phyloP scores from a whole-genome alignment of 92 coral and sea anemone species.

The Pocillopora meandrina region DNA sequence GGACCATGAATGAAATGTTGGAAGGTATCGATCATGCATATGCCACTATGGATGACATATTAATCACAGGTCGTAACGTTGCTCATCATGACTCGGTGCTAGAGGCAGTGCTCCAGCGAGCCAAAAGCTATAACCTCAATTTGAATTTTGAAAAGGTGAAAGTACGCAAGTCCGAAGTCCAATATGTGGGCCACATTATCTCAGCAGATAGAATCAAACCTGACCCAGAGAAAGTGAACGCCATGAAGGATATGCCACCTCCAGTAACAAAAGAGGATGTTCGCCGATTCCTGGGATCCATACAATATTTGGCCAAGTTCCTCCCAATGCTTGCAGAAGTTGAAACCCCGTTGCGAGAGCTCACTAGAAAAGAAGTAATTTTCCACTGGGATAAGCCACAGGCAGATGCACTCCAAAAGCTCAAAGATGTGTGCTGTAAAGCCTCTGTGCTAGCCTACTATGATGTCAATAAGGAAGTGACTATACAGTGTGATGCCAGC shows the following conservation, averaged over 20 bases:
- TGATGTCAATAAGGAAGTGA: slow-evolving; percentile 49
- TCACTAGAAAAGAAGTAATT: slow-evolving; percentile 43
- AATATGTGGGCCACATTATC: slow-evolving; percentile 58
- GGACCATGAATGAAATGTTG: slow-evolving; percentile 39
- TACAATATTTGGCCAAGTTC: slow-evolving; percentile 53
- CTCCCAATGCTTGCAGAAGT: slow-evolving; percentile 48
- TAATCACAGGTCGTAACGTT: slow-evolving; percentile 50
- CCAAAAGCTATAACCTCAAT: slow-evolving; percentile 45
- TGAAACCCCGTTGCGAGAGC: slow-evolving; percentile 53
- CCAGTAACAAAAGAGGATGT: slow-evolving; percentile 53
- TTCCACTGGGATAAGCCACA: slow-evolving; percentile 60
- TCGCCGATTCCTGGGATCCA: slow-evolving; percentile 42
- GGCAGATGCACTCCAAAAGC: slow-evolving; percentile 45
- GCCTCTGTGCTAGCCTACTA: slow-evolving; percentile 67
- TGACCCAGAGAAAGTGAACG: slow-evolving; percentile 63
- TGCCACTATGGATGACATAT: slow-evolving; percentile 38
- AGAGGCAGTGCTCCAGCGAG: slow-evolving; percentile 52
- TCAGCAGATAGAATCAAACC: slow-evolving; percentile 56
- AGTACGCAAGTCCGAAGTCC: slow-evolving; percentile 48
- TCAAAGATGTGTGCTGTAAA: slow-evolving; percentile 43
- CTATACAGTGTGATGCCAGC: slow-evolving; percentile 65
- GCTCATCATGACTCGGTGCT: slow-evolving; percentile 53
- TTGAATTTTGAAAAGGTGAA: slow-evolving; percentile 63
- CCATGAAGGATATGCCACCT: slow-evolving; percentile 54
- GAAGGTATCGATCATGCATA: slow-evolving; percentile 35